These are phyloP conservation scores for Lytechinus pictus DNA, from an alignment of 35 echinoderm and acorn worm species.

Conservation along the genomic window DNA sequence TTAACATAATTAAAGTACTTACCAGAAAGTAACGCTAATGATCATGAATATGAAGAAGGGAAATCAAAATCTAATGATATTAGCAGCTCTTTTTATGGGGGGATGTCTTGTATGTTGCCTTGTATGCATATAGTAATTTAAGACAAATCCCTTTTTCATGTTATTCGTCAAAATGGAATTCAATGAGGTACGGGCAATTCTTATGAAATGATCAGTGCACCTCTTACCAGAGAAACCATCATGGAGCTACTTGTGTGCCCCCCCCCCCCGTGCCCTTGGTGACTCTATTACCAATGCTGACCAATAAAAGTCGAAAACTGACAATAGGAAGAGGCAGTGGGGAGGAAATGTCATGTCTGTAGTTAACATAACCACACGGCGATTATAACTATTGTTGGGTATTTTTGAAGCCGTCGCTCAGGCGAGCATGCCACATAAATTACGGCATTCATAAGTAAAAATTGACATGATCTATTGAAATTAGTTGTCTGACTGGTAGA, in stretches of 20 bases:
- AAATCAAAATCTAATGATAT: too few species aligned
- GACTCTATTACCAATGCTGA: not conserved
- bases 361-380: constrained; percentile 1
- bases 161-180: not conserved
- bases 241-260: not conserved
- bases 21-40: too few species aligned
- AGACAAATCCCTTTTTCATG: not conserved
- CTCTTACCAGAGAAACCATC: not conserved
- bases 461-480: not conserved
- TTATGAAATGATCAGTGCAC: not conserved
- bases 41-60: too few species aligned
- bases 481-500: not conserved
- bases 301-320: not conserved
- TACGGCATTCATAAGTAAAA: not conserved
- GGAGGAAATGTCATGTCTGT: constrained; percentile 22
- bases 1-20: too few species aligned
- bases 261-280: not conserved
- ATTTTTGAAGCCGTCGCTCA: constrained; percentile 9
- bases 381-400: not conserved
- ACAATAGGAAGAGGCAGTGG: constrained; percentile 3
- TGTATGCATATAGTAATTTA: too few species aligned
- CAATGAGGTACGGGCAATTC: not conserved
- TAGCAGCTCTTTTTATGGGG: too few species aligned
- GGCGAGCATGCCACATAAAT: constrained; percentile 23
- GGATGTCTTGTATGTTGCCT: too few species aligned